Conservation (phyloP, 2,113 vertebrate genomes). For the Osmerus eperlanus region DNA sequence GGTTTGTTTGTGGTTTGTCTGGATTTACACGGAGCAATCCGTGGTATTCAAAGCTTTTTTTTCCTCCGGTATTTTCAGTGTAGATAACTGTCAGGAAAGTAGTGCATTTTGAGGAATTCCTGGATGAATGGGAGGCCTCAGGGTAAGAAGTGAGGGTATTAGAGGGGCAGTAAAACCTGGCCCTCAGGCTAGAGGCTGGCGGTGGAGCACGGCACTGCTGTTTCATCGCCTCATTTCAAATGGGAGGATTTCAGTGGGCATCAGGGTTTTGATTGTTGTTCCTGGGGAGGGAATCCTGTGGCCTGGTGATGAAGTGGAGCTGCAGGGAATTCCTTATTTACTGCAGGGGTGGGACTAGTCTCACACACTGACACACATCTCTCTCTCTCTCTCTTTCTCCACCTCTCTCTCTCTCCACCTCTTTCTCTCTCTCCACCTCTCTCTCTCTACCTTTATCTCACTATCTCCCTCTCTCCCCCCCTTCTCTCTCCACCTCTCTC, state of each 20-base stretch:
- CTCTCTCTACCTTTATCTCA: no score
- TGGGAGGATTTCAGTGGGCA: slow-evolving; percentile 30
- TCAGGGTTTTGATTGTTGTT: slow-evolving; percentile 21
- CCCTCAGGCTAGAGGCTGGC: slow-evolving; percentile 1
- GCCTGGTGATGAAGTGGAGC: slow-evolving; percentile 50
- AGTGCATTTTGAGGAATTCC: slow-evolving; percentile 8
- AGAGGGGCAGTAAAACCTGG: not conserved
- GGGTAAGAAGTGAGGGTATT: slow-evolving; percentile 21
- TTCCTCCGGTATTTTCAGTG: not conserved
- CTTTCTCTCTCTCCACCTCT: slow-evolving; percentile 13
- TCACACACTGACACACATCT: slow-evolving; percentile 33
- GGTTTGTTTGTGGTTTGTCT: not conserved
- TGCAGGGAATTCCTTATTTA: slow-evolving; percentile 60
- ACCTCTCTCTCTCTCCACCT: slow-evolving; percentile 21
- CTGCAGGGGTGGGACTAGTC: slow-evolving; percentile 44
- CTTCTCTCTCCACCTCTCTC: no score
- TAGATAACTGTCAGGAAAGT: not conserved
- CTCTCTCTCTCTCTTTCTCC: not conserved
- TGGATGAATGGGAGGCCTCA: slow-evolving; percentile 26
- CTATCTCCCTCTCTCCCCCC: no score
- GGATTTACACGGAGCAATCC: not conserved
- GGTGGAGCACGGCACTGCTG: not conserved
- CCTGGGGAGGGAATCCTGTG: slow-evolving; percentile 40
- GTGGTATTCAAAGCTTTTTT: not conserved
- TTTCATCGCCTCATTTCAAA: slow-evolving; percentile 43